Percentiles rank a stretch among this genome's conserved stretches.
Evolutionary conservation across 1,140 invertebrate species (phyloP).

Genomic region (Bombus superbus): DNA sequence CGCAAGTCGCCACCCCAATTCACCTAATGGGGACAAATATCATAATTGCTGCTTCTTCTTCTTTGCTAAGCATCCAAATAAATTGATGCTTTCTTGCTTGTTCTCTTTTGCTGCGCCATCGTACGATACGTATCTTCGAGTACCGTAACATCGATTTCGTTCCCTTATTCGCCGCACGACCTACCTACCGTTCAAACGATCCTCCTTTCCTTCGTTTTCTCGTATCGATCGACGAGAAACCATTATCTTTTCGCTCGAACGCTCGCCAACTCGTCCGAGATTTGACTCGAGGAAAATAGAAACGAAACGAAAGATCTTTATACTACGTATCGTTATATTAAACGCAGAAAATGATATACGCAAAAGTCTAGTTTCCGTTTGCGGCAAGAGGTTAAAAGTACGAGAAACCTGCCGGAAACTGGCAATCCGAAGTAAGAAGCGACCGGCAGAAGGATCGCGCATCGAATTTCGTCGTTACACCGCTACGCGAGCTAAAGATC

Average conservation of each 20-base stretch:
- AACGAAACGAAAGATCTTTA: no score
- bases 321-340: fast-evolving
- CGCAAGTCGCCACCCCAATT: conserved; percentile 77
- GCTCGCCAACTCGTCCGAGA: no score
- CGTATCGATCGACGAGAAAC: no score
- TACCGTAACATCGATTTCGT: not conserved
- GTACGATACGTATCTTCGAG: not conserved
- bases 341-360: no score
- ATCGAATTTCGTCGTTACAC: fast-evolving
- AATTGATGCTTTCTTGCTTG: conserved; percentile 71
- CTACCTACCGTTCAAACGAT: not conserved
- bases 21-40: conserved; percentile 79
- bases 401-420: no score
- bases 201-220: not conserved
- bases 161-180: no score
- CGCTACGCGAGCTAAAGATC: no score
- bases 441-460: no score
- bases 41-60: conserved; percentile 74
- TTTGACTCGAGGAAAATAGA: no score
- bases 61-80: conserved; percentile 75
- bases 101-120: conserved; percentile 7
- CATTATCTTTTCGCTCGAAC: no score
- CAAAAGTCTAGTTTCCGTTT: no score
- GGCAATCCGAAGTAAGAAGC: fast-evolving
- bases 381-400: no score